Conservation (phyloP, 2,797 vertebrate genomes). For the Varecia variegata region DNA sequence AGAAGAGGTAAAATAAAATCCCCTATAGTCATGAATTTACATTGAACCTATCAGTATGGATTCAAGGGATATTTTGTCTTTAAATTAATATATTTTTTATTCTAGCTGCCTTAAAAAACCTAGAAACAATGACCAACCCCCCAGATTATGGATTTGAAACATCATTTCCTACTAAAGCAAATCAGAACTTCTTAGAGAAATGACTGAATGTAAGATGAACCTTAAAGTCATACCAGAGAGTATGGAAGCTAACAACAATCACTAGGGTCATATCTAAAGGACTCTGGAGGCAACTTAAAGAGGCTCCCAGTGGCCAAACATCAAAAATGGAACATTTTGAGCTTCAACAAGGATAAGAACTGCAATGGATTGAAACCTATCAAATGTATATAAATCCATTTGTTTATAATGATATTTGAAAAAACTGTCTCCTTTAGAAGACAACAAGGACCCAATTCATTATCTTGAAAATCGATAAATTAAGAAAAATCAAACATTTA, state of each 20-base stretch:
- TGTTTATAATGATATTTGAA: neutral
- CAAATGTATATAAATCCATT: neutral
- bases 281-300: neutral
- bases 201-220: neutral
- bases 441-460: neutral
- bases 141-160: neutral
- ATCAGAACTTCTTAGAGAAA: neutral
- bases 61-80: neutral
- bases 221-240: neutral
- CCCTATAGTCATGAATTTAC: neutral
- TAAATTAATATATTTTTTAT: neutral
- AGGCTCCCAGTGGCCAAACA: neutral
- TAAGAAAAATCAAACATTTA: neutral
- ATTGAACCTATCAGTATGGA: neutral
- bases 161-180: neutral
- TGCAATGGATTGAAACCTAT: neutral
- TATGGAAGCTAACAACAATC: neutral
- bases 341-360: neutral
- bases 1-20: neutral
- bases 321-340: neutral
- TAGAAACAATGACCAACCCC: neutral
- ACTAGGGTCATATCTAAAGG: neutral
- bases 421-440: neutral
- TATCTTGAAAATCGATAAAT: neutral
- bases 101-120: neutral